phyloP scores from a whole-genome alignment of 2,113 vertebrate genomes.

The Saimiri boliviensis region DNA sequence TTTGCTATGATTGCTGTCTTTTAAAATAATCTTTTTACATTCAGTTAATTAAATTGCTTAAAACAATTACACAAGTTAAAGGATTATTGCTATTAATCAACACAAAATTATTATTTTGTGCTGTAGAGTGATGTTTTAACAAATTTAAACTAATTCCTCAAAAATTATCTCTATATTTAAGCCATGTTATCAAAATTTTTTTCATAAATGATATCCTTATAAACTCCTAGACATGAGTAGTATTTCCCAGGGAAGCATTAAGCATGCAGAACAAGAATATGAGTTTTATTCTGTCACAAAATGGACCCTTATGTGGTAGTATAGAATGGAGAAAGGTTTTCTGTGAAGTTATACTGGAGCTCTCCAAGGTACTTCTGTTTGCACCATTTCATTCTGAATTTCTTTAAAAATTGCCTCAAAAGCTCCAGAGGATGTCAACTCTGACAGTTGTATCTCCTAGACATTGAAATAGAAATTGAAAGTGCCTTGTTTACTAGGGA shows the following conservation, averaged over 20 bases:
- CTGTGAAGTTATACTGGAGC: not conserved
- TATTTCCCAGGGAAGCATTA: not conserved
- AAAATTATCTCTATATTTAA: not conserved
- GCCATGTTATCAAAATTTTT: not conserved
- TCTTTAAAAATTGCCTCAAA: constrained; percentile 25
- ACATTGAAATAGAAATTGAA: not conserved
- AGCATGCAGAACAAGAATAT: not conserved
- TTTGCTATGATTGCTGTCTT: not conserved
- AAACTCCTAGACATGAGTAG: not conserved
- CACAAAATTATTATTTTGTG: not conserved
- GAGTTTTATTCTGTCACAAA: not conserved
- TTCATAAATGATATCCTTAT: not conserved
- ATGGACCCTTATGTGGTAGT: not conserved
- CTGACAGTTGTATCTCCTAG: not conserved
- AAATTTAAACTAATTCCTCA: not conserved
- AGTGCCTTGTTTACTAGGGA: not conserved
- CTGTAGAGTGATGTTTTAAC: not conserved
- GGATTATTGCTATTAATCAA: not conserved
- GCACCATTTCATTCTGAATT: not conserved
- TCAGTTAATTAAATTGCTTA: not conserved
- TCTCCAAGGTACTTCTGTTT: not conserved
- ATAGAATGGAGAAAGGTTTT: not conserved
- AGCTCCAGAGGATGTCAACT: not conserved
- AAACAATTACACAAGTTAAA: not conserved
- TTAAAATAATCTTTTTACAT: not conserved